Evolutionary conservation across 1,140 invertebrate species (phyloP).

Genomic region (Oreohelix idahoensis): DNA sequence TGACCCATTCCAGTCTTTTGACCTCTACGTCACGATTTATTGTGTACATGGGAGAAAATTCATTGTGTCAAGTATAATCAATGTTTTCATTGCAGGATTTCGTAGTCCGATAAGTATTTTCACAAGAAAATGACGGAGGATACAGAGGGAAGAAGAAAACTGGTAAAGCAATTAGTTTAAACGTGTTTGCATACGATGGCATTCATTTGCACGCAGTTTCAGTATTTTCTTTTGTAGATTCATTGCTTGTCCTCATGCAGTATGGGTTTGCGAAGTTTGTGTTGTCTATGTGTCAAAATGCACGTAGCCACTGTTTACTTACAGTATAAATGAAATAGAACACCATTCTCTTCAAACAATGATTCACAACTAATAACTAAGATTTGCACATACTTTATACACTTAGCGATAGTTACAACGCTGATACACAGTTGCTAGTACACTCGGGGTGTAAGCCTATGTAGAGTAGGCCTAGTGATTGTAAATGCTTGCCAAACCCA

Average conservation of each 20-base stretch:
- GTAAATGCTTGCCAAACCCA: too few species aligned
- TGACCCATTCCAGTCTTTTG: neutral
- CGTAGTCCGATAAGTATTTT: neutral
- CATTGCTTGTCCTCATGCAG: too few species aligned
- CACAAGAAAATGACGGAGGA: conserved; percentile 54
- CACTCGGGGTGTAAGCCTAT: too few species aligned
- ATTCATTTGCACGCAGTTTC: neutral
- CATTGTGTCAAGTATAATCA: neutral
- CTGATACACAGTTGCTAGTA: too few species aligned
- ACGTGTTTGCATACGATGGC: neutral
- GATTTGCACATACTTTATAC: too few species aligned
- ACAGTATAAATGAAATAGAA: too few species aligned
- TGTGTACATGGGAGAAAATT: conserved; percentile 38
- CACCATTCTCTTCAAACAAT: too few species aligned
- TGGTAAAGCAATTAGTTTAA: conserved; percentile 54
- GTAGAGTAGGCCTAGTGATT: too few species aligned
- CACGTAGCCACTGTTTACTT: neutral
- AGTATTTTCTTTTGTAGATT: neutral
- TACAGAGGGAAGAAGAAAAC: conserved; percentile 61
- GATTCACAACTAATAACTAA: too few species aligned
- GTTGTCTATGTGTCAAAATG: neutral
- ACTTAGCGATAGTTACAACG: too few species aligned
- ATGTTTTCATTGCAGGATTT: neutral
- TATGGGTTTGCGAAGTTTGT: too few species aligned
- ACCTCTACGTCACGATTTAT: conserved; percentile 48